These are phyloP conservation scores for Siniperca undulata DNA, from an alignment of 2,797 vertebrate species.

Conservation along the genomic window DNA sequence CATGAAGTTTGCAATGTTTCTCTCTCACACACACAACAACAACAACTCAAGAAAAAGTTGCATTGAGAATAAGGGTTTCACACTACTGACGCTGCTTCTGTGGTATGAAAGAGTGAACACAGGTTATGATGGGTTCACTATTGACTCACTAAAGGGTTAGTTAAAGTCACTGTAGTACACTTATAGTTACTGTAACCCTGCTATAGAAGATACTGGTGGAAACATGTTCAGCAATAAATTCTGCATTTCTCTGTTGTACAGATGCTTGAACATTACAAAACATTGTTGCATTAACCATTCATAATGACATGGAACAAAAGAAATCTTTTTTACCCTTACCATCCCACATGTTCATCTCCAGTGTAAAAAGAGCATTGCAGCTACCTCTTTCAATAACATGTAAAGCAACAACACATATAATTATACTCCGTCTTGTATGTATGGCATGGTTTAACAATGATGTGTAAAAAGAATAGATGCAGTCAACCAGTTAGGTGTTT, in stretches of 20 bases:
- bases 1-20: constrained; percentile 17
- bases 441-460: neutral
- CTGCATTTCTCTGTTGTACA: neutral
- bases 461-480: neutral
- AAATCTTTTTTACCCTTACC: neutral
- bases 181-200: too few species aligned
- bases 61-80: neutral
- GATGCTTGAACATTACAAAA: neutral
- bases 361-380: neutral
- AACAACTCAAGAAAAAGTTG: constrained; percentile 15
- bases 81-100: neutral
- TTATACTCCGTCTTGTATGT: neutral
- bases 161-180: neutral
- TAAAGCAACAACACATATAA: neutral
- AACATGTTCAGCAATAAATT: neutral
- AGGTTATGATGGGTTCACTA: neutral
- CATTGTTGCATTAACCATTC: neutral
- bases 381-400: neutral
- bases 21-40: neutral
- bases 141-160: neutral
- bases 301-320: too few species aligned
- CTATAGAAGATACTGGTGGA: neutral
- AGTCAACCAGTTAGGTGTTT: neutral
- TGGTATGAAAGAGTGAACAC: neutral
- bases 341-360: neutral